A percentile compares a stretch with the other conserved stretches of the same genome.
These are phyloP conservation scores for Aphelenchoides avenae DNA, from an alignment of 1,140 invertebrate genomes.

Conservation along the genomic window DNA sequence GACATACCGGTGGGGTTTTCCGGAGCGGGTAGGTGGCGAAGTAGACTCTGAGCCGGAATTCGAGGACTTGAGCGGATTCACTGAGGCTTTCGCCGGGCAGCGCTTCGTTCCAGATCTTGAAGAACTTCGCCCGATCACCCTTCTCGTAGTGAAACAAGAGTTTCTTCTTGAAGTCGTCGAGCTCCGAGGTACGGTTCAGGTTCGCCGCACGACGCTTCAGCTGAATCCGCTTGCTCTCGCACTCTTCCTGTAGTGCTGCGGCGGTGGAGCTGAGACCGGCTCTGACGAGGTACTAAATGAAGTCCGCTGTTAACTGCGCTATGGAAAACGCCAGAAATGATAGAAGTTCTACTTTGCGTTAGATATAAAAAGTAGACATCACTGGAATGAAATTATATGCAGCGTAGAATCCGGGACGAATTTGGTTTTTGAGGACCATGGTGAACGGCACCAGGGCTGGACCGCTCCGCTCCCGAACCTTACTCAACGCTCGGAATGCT, in stretches of 20 bases:
- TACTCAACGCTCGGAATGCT: too few species aligned
- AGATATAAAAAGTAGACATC: too few species aligned
- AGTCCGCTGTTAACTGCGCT: too few species aligned
- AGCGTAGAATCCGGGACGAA: too few species aligned
- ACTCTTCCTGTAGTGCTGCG: constrained; percentile 23
- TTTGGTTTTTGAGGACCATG: too few species aligned
- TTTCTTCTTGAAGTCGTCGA: constrained; percentile 23
- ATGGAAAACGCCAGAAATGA: too few species aligned
- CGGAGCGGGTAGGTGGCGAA: constrained; percentile 30
- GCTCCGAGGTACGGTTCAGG: constrained; percentile 3
- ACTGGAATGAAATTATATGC: too few species aligned
- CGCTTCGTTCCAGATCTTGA: constrained; percentile 23
- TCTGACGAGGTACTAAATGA: constrained; percentile 25
- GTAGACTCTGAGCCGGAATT: constrained; percentile 34
- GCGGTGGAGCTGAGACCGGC: constrained; percentile 21
- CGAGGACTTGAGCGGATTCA: constrained; percentile 15
- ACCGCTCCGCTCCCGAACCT: too few species aligned
- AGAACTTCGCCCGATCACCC: constrained; percentile 15
- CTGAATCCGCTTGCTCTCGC: constrained; percentile 22
- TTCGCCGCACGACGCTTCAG: constrained; percentile 18
- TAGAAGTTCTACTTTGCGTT: too few species aligned
- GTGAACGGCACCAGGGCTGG: too few species aligned
- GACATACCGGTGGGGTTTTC: constrained; percentile 31
- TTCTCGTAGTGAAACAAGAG: constrained; percentile 17
- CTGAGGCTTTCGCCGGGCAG: constrained; percentile 14